phyloP scores from a whole-genome alignment of 2,113 vertebrate species.

The Murina feae region DNA sequence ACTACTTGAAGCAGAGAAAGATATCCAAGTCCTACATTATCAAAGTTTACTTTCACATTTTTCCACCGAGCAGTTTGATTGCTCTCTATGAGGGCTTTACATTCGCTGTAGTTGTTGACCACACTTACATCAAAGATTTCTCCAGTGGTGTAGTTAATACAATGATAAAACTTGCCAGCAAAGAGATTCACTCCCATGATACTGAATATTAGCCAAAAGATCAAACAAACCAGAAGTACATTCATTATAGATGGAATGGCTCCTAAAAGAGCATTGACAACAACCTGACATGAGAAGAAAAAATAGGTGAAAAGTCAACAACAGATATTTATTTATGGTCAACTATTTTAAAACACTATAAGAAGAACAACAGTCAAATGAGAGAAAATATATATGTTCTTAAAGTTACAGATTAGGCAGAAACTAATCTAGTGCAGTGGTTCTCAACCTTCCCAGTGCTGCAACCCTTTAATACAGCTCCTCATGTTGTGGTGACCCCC shows the following conservation, averaged over 20 bases:
- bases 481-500: no score
- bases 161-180: slow-evolving; percentile 91
- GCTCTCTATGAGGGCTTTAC: slow-evolving; percentile 79
- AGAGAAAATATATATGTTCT: not conserved
- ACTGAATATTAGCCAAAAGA: slow-evolving; percentile 99
- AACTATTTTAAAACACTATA: not conserved
- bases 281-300: slow-evolving; percentile 85
- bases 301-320: not conserved
- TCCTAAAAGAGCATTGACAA: slow-evolving; percentile 96
- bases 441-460: no score
- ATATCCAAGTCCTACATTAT: slow-evolving; percentile 95
- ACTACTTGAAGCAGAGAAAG: slow-evolving; percentile 96
- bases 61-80: slow-evolving; percentile 88
- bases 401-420: not conserved
- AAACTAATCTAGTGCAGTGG: no score
- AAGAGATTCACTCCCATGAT: slow-evolving; percentile 99
- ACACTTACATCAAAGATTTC: slow-evolving; percentile 60
- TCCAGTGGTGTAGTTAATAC: slow-evolving; percentile 83
- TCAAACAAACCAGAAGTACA: slow-evolving; percentile 97
- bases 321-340: not conserved
- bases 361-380: not conserved
- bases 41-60: slow-evolving; percentile 94
- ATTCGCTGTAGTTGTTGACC: slow-evolving; percentile 82
- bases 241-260: slow-evolving; percentile 99
- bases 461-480: no score